phyloP scores from a whole-genome alignment of 2,797 vertebrate genomes.

The Micrastur ruficollis region DNA sequence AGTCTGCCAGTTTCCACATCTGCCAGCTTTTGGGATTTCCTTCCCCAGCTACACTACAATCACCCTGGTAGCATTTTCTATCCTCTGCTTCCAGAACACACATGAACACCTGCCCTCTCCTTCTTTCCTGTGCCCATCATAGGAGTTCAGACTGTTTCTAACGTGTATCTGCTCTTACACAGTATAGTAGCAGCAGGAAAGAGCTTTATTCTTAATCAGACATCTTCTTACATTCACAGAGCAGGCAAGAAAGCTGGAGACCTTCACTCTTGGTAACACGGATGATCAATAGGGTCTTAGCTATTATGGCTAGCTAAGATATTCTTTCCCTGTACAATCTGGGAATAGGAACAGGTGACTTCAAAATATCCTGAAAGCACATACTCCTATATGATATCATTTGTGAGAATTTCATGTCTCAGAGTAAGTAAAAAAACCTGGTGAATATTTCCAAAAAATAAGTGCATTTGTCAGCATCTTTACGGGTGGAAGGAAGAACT shows the following conservation, averaged over 20 bases:
- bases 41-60: not conserved
- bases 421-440: not conserved
- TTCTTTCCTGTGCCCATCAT: not conserved
- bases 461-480: not conserved
- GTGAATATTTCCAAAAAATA: not conserved
- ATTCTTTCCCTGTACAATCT: not conserved
- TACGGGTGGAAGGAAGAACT: not conserved
- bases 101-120: not conserved
- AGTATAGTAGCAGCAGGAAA: not conserved
- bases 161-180: fast-evolving
- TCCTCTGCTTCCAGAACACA: not conserved
- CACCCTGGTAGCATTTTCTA: not conserved
- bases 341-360: not conserved
- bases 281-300: not conserved
- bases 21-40: not conserved
- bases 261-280: not conserved
- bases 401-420: not conserved
- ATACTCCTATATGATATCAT: not conserved
- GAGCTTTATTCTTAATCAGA: not conserved
- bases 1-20: not conserved
- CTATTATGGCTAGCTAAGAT: not conserved
- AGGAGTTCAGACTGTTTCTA: not conserved
- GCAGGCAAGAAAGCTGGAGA: not conserved
- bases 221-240: not conserved
- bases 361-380: not conserved